A percentile compares a stretch with the other conserved stretches of the same genome.
Evolutionary conservation across 2,113 vertebrate species (phyloP).

Genomic region (Myrmecophaga tridactyla): DNA sequence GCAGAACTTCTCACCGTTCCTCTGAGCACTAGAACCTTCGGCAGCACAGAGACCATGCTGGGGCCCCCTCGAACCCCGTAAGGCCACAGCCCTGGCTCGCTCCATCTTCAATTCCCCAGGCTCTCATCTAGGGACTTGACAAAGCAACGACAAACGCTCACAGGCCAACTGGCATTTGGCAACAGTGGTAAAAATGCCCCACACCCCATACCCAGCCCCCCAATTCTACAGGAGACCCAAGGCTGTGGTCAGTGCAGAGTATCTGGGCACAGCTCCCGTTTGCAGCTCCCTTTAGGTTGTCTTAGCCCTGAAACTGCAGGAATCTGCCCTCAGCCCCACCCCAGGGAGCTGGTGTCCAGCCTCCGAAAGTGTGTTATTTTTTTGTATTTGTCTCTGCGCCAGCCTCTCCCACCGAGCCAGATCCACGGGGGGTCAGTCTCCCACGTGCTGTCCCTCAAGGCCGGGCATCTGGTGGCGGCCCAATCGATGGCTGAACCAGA

Average conservation of each 20-base stretch:
- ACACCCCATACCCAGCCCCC: background rate
- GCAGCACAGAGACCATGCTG: background rate
- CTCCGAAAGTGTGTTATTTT: rapidly evolving
- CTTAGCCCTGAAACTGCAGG: background rate
- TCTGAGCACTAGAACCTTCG: background rate
- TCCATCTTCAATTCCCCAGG: background rate
- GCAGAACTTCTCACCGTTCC: background rate
- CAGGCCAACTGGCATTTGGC: rapidly evolving
- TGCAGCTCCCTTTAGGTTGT: background rate
- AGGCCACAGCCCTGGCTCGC: background rate
- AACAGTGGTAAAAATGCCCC: no score
- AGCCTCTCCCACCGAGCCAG: background rate
- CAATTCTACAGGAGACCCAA: background rate
- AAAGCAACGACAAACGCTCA: background rate
- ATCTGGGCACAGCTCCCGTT: background rate
- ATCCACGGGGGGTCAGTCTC: background rate
- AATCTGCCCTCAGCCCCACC: background rate
- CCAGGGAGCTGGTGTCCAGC: background rate
- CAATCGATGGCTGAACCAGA: background rate
- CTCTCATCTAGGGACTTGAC: background rate
- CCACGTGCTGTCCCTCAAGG: background rate
- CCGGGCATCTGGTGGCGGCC: background rate
- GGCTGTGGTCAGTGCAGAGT: rapidly evolving
- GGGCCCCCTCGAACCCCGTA: background rate
- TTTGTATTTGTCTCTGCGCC: background rate